Base-by-base conservation (phyloP, 2,797 vertebrate species). In the Amblyopsis hoosieri region DNA sequence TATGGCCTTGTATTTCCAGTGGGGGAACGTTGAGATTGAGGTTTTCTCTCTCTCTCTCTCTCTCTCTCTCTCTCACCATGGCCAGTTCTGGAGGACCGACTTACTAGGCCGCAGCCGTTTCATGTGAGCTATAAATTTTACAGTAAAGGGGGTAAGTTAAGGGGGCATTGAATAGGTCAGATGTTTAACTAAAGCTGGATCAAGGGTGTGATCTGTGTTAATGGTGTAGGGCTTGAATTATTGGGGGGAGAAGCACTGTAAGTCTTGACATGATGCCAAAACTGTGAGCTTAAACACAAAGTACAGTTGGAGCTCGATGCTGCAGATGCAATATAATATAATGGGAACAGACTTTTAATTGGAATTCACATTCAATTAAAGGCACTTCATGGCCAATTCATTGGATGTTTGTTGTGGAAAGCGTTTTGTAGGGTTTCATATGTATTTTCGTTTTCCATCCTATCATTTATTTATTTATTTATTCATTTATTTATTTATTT, bases 1-100 rank as follows among this genome's bases (percentile, higher is more conserved):
- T 90, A 91, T 74, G 70, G 81, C 75, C 89, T 80, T 86, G 66
- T 85, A 80, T 90, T 80, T 86, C 74, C 72, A 72, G 70, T 50
- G 58, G 57, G 79, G 49, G 73, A 75, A 77, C 74, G 79, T 61
- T 79, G 63, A 73, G 78, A 70, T 55, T 80, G 77, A 76, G 78
- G 80, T 84, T 87, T 49, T 29, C 63, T 48, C 75, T 75, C 71
- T 71, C 52, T 50, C 57, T 54, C 57, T 62, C 37, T 42, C 49
- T 42, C 60, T 45, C 37, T 13, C 50, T 23, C 5, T 23, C 3
- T 13, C 29, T 33, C 3, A 54, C 68, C 62, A 55, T 54, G 65
- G 69, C 71, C 67, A 55, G 71, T 11, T 8, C 60, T 67, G 60
- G 49, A 75, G 75, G 69, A 68, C 72, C 52, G 62, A 54, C 64